Evolutionary conservation across 2,888 invertebrate species (phyloP), one percentile per base, ranked within the genome.

Genomic region (Crocallis elinguaria): DNA sequence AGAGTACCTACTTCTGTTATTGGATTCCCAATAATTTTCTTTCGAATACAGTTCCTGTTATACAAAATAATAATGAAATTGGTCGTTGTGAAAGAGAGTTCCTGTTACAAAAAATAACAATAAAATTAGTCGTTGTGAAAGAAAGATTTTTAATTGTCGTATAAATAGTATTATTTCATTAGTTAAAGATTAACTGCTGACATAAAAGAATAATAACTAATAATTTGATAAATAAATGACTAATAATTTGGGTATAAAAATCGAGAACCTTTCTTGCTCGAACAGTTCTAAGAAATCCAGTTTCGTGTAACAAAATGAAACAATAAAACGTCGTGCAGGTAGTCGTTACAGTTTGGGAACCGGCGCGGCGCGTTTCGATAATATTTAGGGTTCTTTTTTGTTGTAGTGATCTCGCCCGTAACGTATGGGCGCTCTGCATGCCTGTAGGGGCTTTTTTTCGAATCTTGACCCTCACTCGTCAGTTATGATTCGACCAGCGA

Each of bases 301-400:
- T 48, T 33, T 39, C 23, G 5, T 21, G 4, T 17, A 43, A 32
- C 14, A 50, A 54, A 57, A 63, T 62, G 60, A 62, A 62, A 61
- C 54, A 54, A 60, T 52, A 56, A 60, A 67, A 69, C 39, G 39
- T 51, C 27, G 35, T 54, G 53, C 58, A 57, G 61, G 49, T 55
- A 62, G 37, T 57, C 63, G 60, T 53, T 57, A 67, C 73, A 76
- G 73, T 83, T 89, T 89, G 89, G 75, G 88, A 88, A 82, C 73
- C 85, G 62, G 48, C 63, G 62, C 61, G 33, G 8, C 25, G 57
- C 25, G 56, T 71, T 67, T 66, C 81, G 73, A 84, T 84, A 87
- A 87, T 86, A 88, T 90, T 88, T 87, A 87, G 88, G 89, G 88
- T 88, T 83, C 84, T 84, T 90, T 88, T 91, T 91, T 89, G 88